phyloP scores from a whole-genome alignment of 2,797 vertebrate genomes.

The Centropyge bicolor region DNA sequence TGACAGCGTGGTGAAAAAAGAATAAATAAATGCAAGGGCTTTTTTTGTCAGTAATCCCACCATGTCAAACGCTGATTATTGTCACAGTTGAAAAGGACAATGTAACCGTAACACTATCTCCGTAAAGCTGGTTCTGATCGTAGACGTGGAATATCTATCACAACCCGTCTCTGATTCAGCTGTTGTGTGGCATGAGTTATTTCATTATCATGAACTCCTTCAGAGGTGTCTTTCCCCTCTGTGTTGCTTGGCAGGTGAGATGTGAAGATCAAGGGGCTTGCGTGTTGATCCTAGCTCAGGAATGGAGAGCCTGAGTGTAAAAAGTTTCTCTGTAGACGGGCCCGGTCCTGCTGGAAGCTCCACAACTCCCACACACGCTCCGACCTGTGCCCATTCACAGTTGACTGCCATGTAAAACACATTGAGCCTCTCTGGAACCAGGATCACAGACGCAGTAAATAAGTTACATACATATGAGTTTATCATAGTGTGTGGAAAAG shows the following conservation, averaged over 20 bases:
- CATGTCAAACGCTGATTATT: conserved; percentile 40
- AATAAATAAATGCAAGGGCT: conserved; percentile 3
- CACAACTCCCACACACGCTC: conserved; percentile 71
- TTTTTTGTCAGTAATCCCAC: conserved; percentile 31
- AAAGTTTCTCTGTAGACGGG: conserved; percentile 68
- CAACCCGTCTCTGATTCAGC: conserved; percentile 33
- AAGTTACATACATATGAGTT: conserved; percentile 26
- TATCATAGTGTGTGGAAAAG: background rate
- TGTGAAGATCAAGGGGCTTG: conserved; percentile 77
- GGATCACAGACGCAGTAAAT: conserved; percentile 51
- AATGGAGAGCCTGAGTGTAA: conserved; percentile 83
- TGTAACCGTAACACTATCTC: conserved; percentile 51
- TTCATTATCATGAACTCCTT: conserved; percentile 68
- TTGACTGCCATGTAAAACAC: conserved; percentile 73
- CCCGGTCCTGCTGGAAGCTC: conserved; percentile 70
- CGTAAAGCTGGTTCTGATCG: conserved; percentile 51
- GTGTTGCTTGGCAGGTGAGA: conserved; percentile 70
- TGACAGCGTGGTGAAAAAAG: background rate
- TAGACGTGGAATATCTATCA: conserved; percentile 47
- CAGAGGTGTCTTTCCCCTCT: conserved; percentile 34
- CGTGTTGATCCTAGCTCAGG: conserved; percentile 81
- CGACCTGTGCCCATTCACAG: conserved; percentile 75
- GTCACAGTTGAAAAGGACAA: conserved; percentile 44
- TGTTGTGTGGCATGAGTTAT: conserved; percentile 64
- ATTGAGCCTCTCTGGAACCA: conserved; percentile 50